phyloP scores from a whole-genome alignment of 2,797 vertebrate genomes.

The Australoheros facetus region DNA sequence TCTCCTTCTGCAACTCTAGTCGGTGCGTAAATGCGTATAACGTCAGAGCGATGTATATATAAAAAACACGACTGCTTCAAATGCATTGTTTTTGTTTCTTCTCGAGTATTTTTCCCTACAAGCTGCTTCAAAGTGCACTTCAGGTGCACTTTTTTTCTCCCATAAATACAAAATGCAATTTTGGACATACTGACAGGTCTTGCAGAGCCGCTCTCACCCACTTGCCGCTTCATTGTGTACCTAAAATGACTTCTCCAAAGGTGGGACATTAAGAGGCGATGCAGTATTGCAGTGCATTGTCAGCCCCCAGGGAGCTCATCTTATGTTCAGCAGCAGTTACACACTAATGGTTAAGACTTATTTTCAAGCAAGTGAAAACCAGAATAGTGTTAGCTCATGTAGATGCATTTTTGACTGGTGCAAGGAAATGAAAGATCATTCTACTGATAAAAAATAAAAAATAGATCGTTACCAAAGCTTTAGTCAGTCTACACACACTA shows the following conservation, averaged over 20 bases:
- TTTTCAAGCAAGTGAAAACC: conserved; percentile 8
- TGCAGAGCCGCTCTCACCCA: neutral
- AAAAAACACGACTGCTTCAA: neutral
- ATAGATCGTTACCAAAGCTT: neutral
- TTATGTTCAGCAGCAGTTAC: neutral
- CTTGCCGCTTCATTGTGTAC: conserved; percentile 19
- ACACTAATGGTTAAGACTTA: neutral
- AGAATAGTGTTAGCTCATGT: neutral
- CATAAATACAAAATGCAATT: neutral
- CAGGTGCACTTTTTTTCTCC: neutral
- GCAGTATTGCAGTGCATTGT: neutral
- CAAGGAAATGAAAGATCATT: neutral
- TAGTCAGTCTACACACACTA: neutral
- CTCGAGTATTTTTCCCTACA: neutral
- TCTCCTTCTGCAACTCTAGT: conserved; percentile 12
- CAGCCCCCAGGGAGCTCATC: neutral
- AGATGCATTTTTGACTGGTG: neutral
- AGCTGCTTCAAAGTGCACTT: too few relatives aligned
- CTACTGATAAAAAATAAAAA: neutral
- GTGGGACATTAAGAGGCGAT: conserved; percentile 8
- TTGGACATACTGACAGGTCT: neutral
- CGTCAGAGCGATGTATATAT: neutral
- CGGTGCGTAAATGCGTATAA: conserved; percentile 7
- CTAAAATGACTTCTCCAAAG: conserved; percentile 15
- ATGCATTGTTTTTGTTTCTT: neutral